These are phyloP conservation scores for Ditula angustiorana DNA, from an alignment of 2,888 invertebrate species.

Conservation along the genomic window DNA sequence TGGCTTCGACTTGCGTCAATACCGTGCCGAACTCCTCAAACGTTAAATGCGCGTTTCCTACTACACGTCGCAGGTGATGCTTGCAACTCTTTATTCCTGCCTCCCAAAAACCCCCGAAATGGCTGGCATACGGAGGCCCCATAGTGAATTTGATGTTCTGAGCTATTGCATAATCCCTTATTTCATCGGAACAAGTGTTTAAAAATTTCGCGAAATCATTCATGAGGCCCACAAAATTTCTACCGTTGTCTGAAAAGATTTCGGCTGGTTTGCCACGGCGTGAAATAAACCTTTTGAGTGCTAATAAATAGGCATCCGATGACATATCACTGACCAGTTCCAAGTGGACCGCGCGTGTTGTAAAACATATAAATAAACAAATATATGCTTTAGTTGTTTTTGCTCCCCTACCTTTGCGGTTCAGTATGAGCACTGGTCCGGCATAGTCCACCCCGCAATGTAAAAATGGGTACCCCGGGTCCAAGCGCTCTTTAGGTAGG, in stretches of 20 bases:
- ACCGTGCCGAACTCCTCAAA: too few relatives aligned
- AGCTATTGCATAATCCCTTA: too few relatives aligned
- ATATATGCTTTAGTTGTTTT: background rate
- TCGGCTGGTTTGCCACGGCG: conserved; percentile 13
- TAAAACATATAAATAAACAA: conserved; percentile 16
- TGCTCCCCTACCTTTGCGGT: background rate
- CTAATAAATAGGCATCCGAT: conserved; percentile 6
- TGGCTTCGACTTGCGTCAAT: too few relatives aligned
- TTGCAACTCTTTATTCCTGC: background rate
- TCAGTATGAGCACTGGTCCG: too few relatives aligned
- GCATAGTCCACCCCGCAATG: background rate
- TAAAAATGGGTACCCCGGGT: too few relatives aligned
- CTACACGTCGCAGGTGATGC: background rate
- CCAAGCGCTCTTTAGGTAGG: background rate
- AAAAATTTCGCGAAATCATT: too few relatives aligned
- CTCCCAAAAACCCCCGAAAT: conserved; percentile 1
- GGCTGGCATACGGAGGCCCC: background rate
- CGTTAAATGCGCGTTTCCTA: too few relatives aligned
- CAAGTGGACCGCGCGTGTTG: conserved; percentile 10
- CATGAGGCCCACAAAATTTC: conserved; percentile 5
- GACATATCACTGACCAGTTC: conserved; percentile 9
- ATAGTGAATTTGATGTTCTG: background rate
- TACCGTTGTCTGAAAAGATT: conserved; percentile 13
- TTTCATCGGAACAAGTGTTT: too few relatives aligned
- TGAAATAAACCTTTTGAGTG: conserved; percentile 13